Conservation (phyloP, 2,113 vertebrate species). For the Dicentrarchus labrax region DNA sequence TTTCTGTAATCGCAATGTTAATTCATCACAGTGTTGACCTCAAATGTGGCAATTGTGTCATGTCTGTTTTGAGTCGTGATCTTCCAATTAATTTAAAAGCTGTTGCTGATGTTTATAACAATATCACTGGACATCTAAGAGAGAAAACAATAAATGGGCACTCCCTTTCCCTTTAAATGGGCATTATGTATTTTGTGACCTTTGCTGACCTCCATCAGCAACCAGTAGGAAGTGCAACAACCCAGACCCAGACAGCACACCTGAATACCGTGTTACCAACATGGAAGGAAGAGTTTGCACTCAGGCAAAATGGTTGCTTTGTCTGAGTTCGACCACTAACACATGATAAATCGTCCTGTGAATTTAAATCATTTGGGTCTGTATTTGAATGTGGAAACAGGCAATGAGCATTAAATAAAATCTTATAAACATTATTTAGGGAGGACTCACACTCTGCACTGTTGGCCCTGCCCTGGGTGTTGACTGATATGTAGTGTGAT, state of each 20-base stretch:
- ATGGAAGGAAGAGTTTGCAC: not conserved
- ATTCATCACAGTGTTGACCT: too few relatives aligned
- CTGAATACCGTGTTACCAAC: not conserved
- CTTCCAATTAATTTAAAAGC: not conserved
- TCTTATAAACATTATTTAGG: not conserved
- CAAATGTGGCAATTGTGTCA: too few relatives aligned
- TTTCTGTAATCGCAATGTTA: too few relatives aligned
- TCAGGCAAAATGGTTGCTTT: not conserved
- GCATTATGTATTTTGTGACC: not conserved
- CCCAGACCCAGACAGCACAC: too few relatives aligned
- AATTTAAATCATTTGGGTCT: not conserved
- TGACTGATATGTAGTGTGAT: not conserved
- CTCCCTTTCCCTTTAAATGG: too few relatives aligned
- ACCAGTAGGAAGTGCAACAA: not conserved
- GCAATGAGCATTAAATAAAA: not conserved
- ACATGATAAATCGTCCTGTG: not conserved
- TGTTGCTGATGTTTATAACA: not conserved
- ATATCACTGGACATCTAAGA: not conserved
- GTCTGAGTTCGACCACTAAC: not conserved
- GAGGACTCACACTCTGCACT: not conserved
- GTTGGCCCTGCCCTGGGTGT: not conserved
- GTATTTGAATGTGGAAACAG: slow-evolving; percentile 9
- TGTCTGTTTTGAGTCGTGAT: too few relatives aligned
- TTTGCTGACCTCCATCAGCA: not conserved
- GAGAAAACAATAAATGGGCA: not conserved